Conservation (phyloP, 2,888 invertebrate species). For the Melanchra persicariae region DNA sequence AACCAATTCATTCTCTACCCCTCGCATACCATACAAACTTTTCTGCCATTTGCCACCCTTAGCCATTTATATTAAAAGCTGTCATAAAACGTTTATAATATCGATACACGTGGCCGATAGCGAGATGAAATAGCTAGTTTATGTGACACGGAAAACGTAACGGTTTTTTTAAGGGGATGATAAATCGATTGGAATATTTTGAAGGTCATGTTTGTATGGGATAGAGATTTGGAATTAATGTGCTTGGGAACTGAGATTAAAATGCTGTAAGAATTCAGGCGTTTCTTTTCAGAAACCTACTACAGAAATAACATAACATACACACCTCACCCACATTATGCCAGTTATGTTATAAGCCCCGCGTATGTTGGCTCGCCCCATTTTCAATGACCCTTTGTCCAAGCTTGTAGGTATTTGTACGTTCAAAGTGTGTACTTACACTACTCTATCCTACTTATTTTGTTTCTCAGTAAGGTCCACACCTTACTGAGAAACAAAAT, state of each 20-base stretch:
- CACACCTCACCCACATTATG: no score
- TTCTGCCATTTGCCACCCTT: conserved; percentile 68
- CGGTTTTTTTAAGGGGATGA: conserved; percentile 34
- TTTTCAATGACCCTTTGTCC: no score
- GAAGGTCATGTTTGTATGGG: conserved; percentile 47
- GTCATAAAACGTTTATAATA: conserved; percentile 77
- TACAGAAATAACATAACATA: no score
- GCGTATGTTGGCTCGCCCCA: no score
- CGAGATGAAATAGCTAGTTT: conserved; percentile 48
- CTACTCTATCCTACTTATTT: no score
- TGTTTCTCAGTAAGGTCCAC: no score
- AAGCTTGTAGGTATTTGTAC: no score
- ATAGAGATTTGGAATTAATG: neutral
- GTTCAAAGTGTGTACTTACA: no score
- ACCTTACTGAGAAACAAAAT: no score
- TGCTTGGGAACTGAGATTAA: neutral
- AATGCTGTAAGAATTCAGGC: no score
- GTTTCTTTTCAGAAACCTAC: no score
- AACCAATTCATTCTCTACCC: conserved; percentile 42
- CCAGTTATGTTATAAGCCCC: no score
- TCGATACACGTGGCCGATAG: conserved; percentile 71
- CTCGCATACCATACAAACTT: conserved; percentile 46
- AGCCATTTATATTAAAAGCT: conserved; percentile 68
- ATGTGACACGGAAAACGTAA: conserved; percentile 60
- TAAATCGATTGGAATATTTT: conserved; percentile 21